Conservation (phyloP, 92 coral and sea anemone genomes). For the Meandrina meandrites region DNA sequence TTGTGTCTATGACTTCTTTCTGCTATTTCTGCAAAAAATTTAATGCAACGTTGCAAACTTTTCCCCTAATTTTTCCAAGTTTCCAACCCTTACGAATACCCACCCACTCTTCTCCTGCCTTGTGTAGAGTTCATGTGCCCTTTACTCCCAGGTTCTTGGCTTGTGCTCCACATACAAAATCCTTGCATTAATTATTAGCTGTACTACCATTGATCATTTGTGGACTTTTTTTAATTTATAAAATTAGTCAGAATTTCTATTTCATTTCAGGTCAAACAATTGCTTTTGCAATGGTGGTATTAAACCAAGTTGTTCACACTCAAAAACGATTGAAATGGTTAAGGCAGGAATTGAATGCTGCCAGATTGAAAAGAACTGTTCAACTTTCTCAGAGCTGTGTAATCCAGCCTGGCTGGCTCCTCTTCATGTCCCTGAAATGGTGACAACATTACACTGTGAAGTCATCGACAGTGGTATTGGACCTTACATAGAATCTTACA, state of each 20-base stretch:
- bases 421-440: slow-evolving; percentile 53
- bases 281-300: slow-evolving; percentile 26
- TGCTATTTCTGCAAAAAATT: no score
- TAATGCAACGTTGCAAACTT: no score
- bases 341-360: slow-evolving; percentile 28
- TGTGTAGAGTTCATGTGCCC: no score
- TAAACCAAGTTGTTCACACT: slow-evolving; percentile 13
- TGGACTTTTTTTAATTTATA: not conserved
- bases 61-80: no score
- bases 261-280: not conserved
- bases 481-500: slow-evolving; percentile 45
- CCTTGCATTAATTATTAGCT: not conserved
- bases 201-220: not conserved
- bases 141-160: no score
- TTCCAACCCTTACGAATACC: no score
- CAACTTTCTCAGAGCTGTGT: slow-evolving; percentile 58
- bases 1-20: no score
- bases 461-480: slow-evolving; percentile 67
- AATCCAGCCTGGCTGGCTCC: slow-evolving; percentile 94
- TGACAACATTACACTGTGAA: slow-evolving; percentile 48
- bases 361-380: slow-evolving; percentile 24
- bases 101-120: no score
- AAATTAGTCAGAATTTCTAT: not conserved
- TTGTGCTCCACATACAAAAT: not conserved
- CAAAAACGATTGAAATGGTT: not conserved